phyloP scores from a whole-genome alignment of 2,113 vertebrate species.

The Mionectes macconnelli region DNA sequence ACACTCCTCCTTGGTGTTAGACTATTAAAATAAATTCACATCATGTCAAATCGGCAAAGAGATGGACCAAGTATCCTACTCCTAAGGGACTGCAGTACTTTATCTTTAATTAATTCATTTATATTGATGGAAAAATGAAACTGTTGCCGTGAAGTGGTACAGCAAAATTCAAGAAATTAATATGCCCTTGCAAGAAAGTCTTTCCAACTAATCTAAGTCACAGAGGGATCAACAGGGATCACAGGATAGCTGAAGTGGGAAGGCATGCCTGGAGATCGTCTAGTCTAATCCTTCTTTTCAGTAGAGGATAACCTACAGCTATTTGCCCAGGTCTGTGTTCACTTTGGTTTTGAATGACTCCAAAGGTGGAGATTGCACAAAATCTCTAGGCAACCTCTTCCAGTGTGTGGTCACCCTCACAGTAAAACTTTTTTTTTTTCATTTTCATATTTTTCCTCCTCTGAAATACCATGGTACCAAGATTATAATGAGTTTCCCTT shows the following conservation, averaged over 20 bases:
- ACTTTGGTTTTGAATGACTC: background rate
- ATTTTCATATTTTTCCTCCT: background rate
- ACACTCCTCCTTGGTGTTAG: background rate
- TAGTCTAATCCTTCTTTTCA: background rate
- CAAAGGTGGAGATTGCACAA: background rate
- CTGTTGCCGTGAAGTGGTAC: background rate
- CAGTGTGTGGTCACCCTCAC: background rate
- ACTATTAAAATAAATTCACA: background rate
- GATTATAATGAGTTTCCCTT: background rate
- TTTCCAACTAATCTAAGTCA: background rate
- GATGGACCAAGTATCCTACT: background rate
- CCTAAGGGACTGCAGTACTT: background rate
- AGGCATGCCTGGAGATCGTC: background rate
- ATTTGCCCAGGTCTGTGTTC: background rate
- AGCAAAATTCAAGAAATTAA: background rate
- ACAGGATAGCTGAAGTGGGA: background rate
- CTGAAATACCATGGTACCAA: background rate
- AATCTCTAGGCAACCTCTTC: background rate
- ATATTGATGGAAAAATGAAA: constrained; percentile 1
- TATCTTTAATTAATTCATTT: background rate
- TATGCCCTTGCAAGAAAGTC: background rate
- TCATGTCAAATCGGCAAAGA: background rate
- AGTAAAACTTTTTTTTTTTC: background rate
- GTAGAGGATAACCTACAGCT: background rate
- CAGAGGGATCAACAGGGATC: background rate